phyloP scores from a whole-genome alignment of 2,113 vertebrate genomes.

The Cyanoderma ruficeps region DNA sequence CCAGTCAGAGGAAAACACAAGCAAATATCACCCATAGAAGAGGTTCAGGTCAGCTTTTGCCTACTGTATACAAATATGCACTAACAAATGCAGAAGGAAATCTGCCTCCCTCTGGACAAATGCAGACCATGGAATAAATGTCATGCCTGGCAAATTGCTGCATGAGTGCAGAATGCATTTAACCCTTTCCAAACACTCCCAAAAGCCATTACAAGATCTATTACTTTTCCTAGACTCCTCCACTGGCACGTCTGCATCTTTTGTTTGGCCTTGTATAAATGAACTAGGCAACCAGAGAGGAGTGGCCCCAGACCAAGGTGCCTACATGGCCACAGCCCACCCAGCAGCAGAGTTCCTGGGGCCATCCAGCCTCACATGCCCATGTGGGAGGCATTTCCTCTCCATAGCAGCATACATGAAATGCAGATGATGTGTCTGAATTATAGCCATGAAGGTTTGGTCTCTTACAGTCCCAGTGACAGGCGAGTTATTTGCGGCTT shows the following conservation, averaged over 20 bases:
- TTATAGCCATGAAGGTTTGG: neutral
- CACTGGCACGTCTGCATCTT: neutral
- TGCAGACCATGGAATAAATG: neutral
- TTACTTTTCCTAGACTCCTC: neutral
- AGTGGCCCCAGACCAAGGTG: neutral
- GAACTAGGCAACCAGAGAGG: neutral
- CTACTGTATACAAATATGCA: neutral
- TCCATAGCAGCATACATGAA: accelerated
- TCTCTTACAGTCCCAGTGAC: neutral
- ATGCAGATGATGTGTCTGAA: neutral
- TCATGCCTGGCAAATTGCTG: neutral
- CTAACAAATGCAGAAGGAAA: neutral
- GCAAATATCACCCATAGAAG: neutral
- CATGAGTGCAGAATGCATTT: neutral
- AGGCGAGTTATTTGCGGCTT: neutral
- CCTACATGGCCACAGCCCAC: neutral
- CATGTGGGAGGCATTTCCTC: neutral
- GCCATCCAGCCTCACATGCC: neutral
- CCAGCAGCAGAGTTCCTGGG: neutral
- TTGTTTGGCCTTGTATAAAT: neutral
- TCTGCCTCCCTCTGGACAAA: neutral
- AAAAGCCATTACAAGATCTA: neutral
- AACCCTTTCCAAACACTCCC: neutral
- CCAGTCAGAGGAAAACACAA: neutral
- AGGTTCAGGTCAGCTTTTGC: neutral